Conservation (phyloP, 2,888 invertebrate species). For the Stenchaetothrips biformis region DNA sequence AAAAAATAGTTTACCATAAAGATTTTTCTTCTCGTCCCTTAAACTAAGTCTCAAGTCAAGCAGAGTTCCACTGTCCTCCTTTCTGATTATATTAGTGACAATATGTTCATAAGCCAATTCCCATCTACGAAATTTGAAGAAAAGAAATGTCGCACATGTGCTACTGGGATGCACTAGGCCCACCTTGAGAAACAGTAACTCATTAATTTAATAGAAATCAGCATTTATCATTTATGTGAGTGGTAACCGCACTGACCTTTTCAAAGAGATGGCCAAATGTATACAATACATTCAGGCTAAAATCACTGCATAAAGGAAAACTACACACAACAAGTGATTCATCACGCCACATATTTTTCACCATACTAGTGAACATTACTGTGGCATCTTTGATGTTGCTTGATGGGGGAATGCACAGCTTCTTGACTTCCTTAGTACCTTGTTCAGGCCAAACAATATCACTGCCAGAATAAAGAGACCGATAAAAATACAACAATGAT, state of each 20-base stretch:
- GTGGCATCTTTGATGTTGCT: not conserved
- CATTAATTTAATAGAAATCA: not conserved
- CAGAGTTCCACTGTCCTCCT: too few species aligned
- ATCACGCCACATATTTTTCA: not conserved
- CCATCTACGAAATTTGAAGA: not conserved
- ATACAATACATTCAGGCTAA: not conserved
- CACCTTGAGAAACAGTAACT: not conserved
- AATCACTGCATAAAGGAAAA: not conserved
- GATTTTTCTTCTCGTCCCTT: too few species aligned
- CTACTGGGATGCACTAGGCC: not conserved
- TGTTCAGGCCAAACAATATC: not conserved
- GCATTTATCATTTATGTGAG: not conserved
- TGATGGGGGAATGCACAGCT: not conserved
- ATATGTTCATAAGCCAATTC: not conserved
- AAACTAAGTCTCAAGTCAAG: too few species aligned
- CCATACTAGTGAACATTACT: not conserved
- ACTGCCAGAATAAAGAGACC: not conserved
- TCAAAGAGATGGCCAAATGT: not conserved
- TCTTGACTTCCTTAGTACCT: not conserved
- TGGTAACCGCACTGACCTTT: not conserved
- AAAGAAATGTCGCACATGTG: not conserved
- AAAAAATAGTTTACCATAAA: not conserved
- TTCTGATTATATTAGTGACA: not conserved
- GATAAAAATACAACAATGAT: too few species aligned
- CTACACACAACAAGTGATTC: not conserved